Percentiles rank a stretch among this genome's conserved stretches.
Conservation (phyloP, 2,797 vertebrate species). For the Octomys mimax region DNA sequence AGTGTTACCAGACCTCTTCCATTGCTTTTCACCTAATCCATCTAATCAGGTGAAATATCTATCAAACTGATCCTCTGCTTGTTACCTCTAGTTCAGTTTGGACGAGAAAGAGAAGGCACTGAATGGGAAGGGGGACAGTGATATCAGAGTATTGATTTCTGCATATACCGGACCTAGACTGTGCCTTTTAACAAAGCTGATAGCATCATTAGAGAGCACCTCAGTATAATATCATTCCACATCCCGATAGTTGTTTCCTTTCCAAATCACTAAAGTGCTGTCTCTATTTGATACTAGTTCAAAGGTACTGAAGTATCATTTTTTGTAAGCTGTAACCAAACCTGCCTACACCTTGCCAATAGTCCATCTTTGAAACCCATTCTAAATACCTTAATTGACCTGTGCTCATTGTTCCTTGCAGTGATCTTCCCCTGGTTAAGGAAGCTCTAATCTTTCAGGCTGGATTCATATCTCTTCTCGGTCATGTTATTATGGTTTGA, state of each 20-base stretch:
- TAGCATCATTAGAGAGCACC: no score
- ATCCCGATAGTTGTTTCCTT: not conserved
- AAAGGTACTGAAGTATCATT: not conserved
- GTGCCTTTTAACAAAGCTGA: not conserved
- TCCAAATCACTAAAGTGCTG: not conserved
- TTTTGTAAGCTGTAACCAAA: not conserved
- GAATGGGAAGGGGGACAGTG: not conserved
- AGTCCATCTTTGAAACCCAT: not conserved
- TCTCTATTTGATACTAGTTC: not conserved
- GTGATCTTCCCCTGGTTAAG: not conserved
- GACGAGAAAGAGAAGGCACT: not conserved
- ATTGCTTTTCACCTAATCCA: not conserved
- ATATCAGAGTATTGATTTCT: not conserved
- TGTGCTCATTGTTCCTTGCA: not conserved
- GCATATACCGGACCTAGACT: fast-evolving
- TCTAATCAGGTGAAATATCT: not conserved
- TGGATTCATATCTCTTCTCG: not conserved
- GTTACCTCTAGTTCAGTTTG: not conserved
- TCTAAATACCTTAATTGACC: not conserved
- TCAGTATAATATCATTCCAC: not conserved
- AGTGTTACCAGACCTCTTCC: not conserved
- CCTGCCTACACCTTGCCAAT: not conserved
- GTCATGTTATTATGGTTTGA: not conserved
- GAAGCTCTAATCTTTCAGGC: not conserved
- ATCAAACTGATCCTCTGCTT: not conserved